Evolutionary conservation across 2,888 invertebrate species (phyloP), one percentile per base, ranked within the genome.

Genomic region (Prosapia bicincta): DNA sequence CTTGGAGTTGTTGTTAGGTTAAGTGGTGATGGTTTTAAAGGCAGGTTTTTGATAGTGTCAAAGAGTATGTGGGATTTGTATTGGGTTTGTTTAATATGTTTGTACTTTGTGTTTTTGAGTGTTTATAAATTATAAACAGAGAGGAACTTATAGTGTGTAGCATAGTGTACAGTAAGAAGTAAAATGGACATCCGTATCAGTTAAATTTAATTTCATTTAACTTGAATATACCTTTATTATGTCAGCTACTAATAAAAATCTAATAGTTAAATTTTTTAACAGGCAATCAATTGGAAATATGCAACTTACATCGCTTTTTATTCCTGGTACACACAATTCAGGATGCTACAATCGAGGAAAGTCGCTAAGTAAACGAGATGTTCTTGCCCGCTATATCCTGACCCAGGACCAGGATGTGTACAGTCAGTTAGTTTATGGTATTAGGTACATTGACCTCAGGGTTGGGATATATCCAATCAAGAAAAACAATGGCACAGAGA

Each of bases 351-450:
- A 84, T 85, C 84, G 86, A 86, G 86, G 88, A 85, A 81, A 87
- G 86, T 83, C 83, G 85, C 83, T 86, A 83, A 83, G 86, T 79
- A 75, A 76, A 28, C 76, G 83, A 82, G 79, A 83, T 82, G 69
- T 84, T 10, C 83, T 83, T 71, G 82, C 83, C 66, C 80, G 83
- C 15, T 88, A 87, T 79, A 83, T 88, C 30, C 82, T 88, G 72
- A 90, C 90, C 66, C 95, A 95, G 84, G 94, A 95, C 83, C 89
- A 93, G 77, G 90, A 91, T 82, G 88, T 95, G 71, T 95, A 94
- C 92, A 90, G 90, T 0, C 95, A 96, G 82, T 87, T 96, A n/a
- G 91, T 93, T 0, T 92, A 93, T 83, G 95, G 95, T 72, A 91
- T 94, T 81, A 88, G 95, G 82, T 95, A 93, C 85, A 86, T 95